A percentile compares a stretch with the other conserved stretches of the same genome.
These are phyloP conservation scores for Meriones unguiculatus DNA, from an alignment of 2,113 vertebrate species.

Conservation along the genomic window DNA sequence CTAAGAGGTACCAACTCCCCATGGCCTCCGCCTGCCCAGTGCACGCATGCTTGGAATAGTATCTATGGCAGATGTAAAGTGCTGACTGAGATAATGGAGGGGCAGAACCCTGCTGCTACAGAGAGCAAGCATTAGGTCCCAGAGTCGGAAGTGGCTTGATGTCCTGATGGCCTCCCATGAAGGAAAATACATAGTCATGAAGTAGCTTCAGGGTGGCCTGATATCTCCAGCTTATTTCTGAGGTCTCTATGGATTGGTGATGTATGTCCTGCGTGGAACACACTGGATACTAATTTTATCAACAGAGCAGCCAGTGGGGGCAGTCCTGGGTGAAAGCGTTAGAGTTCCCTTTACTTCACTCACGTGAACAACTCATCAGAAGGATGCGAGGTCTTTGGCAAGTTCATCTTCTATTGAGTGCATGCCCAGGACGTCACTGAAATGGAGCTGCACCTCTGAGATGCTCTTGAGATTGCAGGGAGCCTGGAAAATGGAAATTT, in stretches of 20 bases:
- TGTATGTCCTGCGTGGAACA: background rate
- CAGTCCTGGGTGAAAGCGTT: conserved; percentile 30
- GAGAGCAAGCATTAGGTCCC: background rate
- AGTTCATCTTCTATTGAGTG: conserved; percentile 48
- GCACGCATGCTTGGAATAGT: background rate
- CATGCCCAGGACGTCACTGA: conserved; percentile 16
- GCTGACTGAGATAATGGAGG: no score
- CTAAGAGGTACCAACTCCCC: background rate
- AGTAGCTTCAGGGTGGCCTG: background rate
- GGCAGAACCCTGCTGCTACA: accelerated
- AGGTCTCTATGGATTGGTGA: background rate
- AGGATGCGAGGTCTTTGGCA: conserved; percentile 34
- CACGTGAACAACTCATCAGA: conserved; percentile 44
- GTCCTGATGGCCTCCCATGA: background rate
- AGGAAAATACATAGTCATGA: background rate
- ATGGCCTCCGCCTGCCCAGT: background rate
- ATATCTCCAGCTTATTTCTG: background rate
- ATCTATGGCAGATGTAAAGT: accelerated
- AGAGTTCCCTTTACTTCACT: conserved; percentile 54
- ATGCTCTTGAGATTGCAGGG: background rate
- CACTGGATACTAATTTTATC: background rate
- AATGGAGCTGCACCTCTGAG: background rate
- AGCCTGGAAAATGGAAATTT: conserved; percentile 50
- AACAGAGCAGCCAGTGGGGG: background rate
- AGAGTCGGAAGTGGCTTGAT: background rate